Conservation (phyloP, 2,888 invertebrate genomes). For the Drosophila putrida region DNA sequence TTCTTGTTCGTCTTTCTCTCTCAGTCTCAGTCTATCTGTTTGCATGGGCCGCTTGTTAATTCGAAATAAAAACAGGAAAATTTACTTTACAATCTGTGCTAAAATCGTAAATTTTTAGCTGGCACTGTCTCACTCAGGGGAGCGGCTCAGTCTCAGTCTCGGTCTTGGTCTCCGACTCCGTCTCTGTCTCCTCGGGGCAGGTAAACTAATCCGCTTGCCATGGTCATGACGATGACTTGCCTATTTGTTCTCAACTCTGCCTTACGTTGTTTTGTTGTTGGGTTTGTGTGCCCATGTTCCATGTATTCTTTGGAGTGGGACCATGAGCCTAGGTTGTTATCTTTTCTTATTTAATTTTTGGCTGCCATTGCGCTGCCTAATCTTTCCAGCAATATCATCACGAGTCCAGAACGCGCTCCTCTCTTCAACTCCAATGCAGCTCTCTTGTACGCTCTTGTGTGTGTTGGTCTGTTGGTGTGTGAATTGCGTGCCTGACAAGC, state of each 20-base stretch:
- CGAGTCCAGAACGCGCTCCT: slow-evolving; percentile 40
- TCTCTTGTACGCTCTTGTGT: slow-evolving; percentile 14
- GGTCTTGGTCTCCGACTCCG: background rate
- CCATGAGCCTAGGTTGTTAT: slow-evolving; percentile 73
- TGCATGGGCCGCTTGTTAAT: slow-evolving; percentile 74
- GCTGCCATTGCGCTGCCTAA: slow-evolving; percentile 77
- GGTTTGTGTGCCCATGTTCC: slow-evolving; percentile 48
- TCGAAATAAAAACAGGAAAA: slow-evolving; percentile 82
- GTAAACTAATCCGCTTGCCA: slow-evolving; percentile 75
- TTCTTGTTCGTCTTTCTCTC: slow-evolving; percentile 9
- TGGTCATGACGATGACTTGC: slow-evolving; percentile 74
- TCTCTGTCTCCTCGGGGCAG: slow-evolving; percentile 38
- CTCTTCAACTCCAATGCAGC: slow-evolving; percentile 16
- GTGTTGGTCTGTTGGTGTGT: background rate
- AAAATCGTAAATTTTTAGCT: slow-evolving; percentile 81
- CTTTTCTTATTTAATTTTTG: slow-evolving; percentile 79
- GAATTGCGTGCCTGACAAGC: slow-evolving; percentile 15
- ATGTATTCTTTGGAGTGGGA: slow-evolving; percentile 46
- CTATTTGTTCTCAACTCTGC: slow-evolving; percentile 70
- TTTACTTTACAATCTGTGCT: slow-evolving; percentile 83
- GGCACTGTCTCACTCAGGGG: slow-evolving; percentile 56
- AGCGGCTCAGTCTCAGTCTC: slow-evolving; percentile 45
- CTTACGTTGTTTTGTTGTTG: slow-evolving; percentile 21
- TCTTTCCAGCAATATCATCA: slow-evolving; percentile 82
- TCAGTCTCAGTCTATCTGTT: slow-evolving; percentile 23